A percentile compares a stretch with the other conserved stretches of the same genome.
Evolutionary conservation across 2,113 vertebrate genomes (phyloP).

Genomic region (Chionis minor): DNA sequence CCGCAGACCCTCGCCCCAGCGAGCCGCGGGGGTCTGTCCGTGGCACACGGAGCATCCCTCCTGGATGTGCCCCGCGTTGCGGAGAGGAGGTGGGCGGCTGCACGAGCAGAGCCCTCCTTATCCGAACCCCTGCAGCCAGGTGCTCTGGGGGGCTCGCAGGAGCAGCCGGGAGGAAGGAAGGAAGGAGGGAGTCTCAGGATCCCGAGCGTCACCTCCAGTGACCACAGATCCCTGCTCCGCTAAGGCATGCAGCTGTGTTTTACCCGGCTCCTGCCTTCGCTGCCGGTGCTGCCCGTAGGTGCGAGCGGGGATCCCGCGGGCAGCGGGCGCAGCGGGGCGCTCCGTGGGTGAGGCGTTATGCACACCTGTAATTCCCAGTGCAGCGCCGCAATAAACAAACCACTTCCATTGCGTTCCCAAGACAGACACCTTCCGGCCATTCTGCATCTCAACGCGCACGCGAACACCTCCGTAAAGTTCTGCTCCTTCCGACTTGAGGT

Average conservation of each 20-base stretch:
- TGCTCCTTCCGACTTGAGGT: neutral
- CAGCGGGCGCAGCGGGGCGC: neutral
- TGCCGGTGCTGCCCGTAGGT: accelerated
- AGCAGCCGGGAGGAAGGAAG: no score
- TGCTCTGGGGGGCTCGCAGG: neutral
- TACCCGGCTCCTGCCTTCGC: neutral
- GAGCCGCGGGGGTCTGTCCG: accelerated
- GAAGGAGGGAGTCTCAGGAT: accelerated
- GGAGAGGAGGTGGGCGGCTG: accelerated
- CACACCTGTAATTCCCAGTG: neutral
- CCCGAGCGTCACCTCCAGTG: accelerated
- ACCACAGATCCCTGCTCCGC: no score
- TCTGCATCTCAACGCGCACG: neutral
- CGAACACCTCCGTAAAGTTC: neutral
- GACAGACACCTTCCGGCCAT: neutral
- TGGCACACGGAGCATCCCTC: neutral
- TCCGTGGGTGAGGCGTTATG: accelerated
- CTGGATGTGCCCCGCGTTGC: accelerated
- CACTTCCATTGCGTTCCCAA: neutral
- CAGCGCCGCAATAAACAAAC: neutral
- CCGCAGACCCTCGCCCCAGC: neutral
- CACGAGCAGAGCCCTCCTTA: neutral
- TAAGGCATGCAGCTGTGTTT: no score
- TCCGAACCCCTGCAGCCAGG: accelerated
- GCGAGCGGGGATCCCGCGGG: neutral